Evolutionary conservation across 2,113 vertebrate genomes (phyloP), one percentile per base, ranked within the genome.

Genomic region (Pseudorectes ferrugineus): DNA sequence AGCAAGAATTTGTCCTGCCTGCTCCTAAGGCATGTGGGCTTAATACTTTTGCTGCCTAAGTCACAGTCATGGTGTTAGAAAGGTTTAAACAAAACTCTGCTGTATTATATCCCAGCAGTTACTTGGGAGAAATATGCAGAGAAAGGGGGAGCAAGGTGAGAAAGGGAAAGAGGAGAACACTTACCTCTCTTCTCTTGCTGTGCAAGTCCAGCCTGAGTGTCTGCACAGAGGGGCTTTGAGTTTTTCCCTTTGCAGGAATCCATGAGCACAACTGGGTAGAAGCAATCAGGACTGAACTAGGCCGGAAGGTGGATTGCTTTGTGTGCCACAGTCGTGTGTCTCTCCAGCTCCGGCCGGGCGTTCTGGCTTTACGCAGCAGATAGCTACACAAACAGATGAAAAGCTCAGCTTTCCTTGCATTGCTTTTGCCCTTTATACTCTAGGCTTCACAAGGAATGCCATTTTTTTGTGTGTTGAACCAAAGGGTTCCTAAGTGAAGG

Each of bases 281-380:
- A 93, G 33, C 65, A 35, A 81, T 72, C 91, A 97, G 97, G 94
- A 92, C 91, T 80, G 51, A 78, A 85, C 83, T 91, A 85, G 95
- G 72, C 70, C 7, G 25, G 85, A 51, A 94, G 68, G 73, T 88
- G 83, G 77, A 74, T 92, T 96, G 74, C 83, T 88, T 85, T 76
- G 68, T 73, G 89, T 87, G 88, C 81, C 91, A 78, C 94, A 85
- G 48, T 11, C 21, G 18, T 33, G 85, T 76, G 84, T 88, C 88
- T 71, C 78, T 86, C 72, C 85, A 71, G 78, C 75, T 77, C 45
- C 0, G 0, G 52, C 46, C 1, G 9, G 83, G 54, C 1, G 0
- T 51, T 49, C 58, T 80, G 61, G 51, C 49, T 94, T 93, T 65
- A 46, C 18, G 19, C 71, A 78, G 76, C 38, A 84, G 43, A 46